Conservation (phyloP, 2,888 invertebrate species). For the Conchocele bisecta region DNA sequence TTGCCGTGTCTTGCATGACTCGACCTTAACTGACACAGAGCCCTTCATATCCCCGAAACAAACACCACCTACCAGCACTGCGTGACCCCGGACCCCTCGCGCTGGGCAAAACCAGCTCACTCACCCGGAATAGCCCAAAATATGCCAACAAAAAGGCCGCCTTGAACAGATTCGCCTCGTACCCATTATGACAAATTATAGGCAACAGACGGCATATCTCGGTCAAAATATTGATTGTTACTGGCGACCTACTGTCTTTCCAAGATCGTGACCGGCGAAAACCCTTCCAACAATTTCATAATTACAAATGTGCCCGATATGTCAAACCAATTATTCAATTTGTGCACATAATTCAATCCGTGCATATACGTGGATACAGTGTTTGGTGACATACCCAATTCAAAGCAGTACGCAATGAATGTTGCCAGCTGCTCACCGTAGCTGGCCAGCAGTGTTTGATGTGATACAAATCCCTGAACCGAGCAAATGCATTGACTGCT, state of each 20-base stretch:
- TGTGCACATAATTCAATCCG: constrained; percentile 7
- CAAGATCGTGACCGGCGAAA: not conserved
- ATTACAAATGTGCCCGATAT: constrained; percentile 1
- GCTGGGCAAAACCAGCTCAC: constrained; percentile 33
- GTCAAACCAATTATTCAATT: constrained; percentile 6
- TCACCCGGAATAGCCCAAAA: constrained; percentile 38
- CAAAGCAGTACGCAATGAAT: constrained; percentile 15
- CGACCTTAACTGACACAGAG: too few species aligned
- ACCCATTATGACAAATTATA: not conserved
- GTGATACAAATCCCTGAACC: too few species aligned
- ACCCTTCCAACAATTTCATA: constrained; percentile 9
- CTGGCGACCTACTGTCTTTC: not conserved
- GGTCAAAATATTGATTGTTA: not conserved
- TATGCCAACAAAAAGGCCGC: constrained; percentile 32
- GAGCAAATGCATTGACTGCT: not conserved
- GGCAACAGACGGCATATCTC: not conserved
- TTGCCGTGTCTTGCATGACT: too few species aligned
- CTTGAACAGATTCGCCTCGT: constrained; percentile 19
- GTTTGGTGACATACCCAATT: not conserved
- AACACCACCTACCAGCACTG: too few species aligned
- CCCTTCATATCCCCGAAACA: too few species aligned
- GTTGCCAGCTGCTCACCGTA: too few species aligned
- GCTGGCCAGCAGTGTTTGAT: too few species aligned
- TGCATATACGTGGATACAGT: constrained; percentile 5
- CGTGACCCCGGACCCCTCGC: too few species aligned